Conservation (phyloP, 2,113 vertebrate species). For the Odontophorus gujanensis region DNA sequence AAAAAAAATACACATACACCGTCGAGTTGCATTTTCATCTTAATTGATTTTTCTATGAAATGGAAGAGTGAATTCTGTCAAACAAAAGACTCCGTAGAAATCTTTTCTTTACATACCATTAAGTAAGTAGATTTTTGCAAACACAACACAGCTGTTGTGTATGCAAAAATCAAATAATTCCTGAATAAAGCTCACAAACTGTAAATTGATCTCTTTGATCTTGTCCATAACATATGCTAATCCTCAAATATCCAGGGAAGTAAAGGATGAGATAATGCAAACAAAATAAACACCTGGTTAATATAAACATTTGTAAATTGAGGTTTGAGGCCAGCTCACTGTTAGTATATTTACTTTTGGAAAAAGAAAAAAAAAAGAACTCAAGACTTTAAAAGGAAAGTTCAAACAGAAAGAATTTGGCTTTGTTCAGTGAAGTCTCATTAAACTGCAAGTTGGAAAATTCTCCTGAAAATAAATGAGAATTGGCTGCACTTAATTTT, state of each 20-base stretch:
- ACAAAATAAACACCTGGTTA: constrained; percentile 48
- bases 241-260: constrained; percentile 38
- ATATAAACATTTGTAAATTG: constrained; percentile 26
- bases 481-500: constrained; percentile 2
- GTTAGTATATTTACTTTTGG: not conserved
- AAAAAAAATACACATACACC: constrained; percentile 43
- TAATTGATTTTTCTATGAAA: constrained; percentile 72
- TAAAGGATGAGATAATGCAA: constrained; percentile 23
- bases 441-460: not conserved
- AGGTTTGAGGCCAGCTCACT: not conserved
- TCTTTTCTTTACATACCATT: constrained; percentile 68
- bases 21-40: constrained; percentile 70
- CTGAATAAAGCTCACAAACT: constrained; percentile 45
- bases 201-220: constrained; percentile 51
- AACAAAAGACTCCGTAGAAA: constrained; percentile 57
- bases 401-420: not conserved
- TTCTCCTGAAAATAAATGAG: constrained; percentile 32
- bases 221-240: constrained; percentile 59
- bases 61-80: constrained; percentile 53
- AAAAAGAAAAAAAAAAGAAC: not conserved
- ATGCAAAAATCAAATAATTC: constrained; percentile 62
- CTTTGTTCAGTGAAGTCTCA: not conserved
- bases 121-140: constrained; percentile 63
- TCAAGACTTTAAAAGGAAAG: not conserved
- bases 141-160: constrained; percentile 58